These are phyloP conservation scores for Macrobrachium rosenbergii DNA, from an alignment of 1,140 invertebrate species.

Conservation along the genomic window DNA sequence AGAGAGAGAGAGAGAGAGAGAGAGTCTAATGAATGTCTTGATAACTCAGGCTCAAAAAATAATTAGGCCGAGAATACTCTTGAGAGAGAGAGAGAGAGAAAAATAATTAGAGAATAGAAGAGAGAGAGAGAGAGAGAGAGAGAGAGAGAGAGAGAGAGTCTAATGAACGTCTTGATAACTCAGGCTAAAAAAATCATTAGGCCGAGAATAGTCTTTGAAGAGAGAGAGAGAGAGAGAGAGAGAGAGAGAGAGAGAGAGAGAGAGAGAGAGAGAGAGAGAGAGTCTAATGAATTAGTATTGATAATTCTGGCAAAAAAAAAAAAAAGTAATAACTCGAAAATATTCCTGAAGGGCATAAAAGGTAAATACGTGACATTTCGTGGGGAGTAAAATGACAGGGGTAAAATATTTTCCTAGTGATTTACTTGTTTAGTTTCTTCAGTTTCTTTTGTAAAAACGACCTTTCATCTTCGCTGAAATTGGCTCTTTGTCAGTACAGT, in stretches of 20 bases:
- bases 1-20: not conserved
- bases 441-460: too few relatives aligned
- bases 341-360: not conserved
- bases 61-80: not conserved
- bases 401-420: too few relatives aligned
- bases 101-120: not conserved
- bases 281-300: too few relatives aligned
- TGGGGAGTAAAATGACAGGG: not conserved
- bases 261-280: constrained; percentile 1
- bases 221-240: not conserved
- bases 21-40: not conserved
- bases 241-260: not conserved
- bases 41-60: not conserved
- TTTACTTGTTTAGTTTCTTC: too few relatives aligned
- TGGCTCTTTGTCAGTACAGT: too few relatives aligned
- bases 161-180: not conserved
- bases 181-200: not conserved
- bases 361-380: not conserved
- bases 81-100: not conserved
- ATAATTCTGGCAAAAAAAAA: not conserved
- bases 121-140: constrained; percentile 18
- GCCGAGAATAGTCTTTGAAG: not conserved
- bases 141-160: constrained; percentile 39
- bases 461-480: too few relatives aligned
- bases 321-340: not conserved